Conservation (phyloP, 92 coral and sea anemone species). For the Micromussa lordhowensis region DNA sequence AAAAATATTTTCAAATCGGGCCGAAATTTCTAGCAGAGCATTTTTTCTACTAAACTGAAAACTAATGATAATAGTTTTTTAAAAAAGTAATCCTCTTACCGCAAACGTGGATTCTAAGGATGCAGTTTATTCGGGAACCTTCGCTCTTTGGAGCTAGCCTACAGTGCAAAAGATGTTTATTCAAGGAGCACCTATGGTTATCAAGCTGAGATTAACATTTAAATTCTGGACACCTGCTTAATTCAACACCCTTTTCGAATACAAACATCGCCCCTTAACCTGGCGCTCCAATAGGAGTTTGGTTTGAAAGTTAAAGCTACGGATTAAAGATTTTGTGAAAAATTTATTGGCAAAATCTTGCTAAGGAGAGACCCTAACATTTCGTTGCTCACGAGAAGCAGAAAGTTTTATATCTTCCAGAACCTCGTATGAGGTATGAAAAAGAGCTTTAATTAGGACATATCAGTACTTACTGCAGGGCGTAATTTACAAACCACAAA, state of each 20-base stretch:
- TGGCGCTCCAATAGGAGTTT: neutral
- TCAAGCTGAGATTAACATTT: neutral
- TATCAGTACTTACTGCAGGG: neutral
- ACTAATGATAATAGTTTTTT: neutral
- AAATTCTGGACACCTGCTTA: conserved; percentile 21
- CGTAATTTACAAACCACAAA: neutral
- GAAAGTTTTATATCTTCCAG: neutral
- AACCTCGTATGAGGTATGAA: neutral
- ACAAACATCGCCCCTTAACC: neutral
- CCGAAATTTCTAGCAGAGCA: neutral
- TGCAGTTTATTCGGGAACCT: neutral
- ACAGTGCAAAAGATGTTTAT: neutral
- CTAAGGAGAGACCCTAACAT: neutral
- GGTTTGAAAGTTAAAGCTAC: neutral
- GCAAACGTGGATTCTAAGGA: neutral
- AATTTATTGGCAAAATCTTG: neutral
- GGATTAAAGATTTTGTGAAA: neutral
- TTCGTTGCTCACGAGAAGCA: neutral
- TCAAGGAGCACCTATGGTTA: neutral
- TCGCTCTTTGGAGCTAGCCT: neutral
- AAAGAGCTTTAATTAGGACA: neutral
- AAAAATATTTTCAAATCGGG: neutral
- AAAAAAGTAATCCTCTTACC: neutral
- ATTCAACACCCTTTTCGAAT: conserved; percentile 3
- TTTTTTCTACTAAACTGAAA: neutral